Conservation (phyloP, 2,888 invertebrate genomes). For the Falcaria lacertinaria region DNA sequence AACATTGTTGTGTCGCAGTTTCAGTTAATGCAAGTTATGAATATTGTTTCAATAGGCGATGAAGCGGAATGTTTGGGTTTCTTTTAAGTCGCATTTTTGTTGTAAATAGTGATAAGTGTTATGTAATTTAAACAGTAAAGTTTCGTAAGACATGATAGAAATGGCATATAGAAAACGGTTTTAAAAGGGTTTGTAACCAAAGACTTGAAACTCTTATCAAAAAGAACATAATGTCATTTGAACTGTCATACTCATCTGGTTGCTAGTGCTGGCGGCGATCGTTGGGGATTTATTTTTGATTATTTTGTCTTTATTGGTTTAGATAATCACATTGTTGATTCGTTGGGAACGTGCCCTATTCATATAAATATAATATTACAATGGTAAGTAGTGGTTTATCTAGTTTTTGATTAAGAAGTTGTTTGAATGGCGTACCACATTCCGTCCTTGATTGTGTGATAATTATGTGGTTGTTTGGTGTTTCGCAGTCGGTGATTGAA, state of each 20-base stretch:
- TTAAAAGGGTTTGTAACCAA: no score
- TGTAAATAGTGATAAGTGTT: no score
- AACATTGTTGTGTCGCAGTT: no score
- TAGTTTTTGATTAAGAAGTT: constrained; percentile 13
- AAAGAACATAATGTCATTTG: no score
- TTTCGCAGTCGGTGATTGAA: constrained; percentile 89
- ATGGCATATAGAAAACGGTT: no score
- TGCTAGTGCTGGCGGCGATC: constrained; percentile 29
- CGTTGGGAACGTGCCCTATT: constrained; percentile 19
- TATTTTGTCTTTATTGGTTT: constrained; percentile 40
- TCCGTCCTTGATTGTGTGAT: constrained; percentile 31
- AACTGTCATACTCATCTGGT: constrained; percentile 45
- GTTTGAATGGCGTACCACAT: constrained; percentile 30
- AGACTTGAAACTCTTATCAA: no score
- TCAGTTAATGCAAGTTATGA: no score
- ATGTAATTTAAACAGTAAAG: no score
- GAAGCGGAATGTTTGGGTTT: no score
- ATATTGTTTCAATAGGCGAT: no score
- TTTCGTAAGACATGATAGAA: no score
- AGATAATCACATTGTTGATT: constrained; percentile 28
- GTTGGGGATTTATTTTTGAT: constrained; percentile 46
- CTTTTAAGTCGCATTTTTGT: no score
- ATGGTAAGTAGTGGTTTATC: constrained; percentile 44
- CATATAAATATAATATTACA: constrained; percentile 31
- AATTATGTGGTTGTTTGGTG: constrained; percentile 25